Percentiles rank a stretch among this genome's conserved stretches.
These are phyloP conservation scores for Fratercula arctica DNA, from an alignment of 2,797 vertebrate species.

Conservation along the genomic window DNA sequence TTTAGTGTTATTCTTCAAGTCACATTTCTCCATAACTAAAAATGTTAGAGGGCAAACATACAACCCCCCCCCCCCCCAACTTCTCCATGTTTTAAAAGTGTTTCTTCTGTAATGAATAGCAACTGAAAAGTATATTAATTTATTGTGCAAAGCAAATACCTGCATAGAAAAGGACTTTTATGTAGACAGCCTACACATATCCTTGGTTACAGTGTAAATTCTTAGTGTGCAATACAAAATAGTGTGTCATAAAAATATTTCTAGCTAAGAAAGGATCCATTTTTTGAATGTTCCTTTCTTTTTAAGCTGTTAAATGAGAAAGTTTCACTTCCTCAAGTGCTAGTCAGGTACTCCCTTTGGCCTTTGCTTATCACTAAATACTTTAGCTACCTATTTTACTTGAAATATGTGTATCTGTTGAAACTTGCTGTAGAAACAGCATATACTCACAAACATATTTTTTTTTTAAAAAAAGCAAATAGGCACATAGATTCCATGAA, in stretches of 20 bases:
- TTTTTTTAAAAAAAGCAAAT: background rate
- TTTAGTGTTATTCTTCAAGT: background rate
- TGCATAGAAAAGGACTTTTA: background rate
- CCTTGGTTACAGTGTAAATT: background rate
- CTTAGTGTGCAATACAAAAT: background rate
- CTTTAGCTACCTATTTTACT: background rate
- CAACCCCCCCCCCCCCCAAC: accelerated
- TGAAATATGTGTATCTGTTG: background rate
- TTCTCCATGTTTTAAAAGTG: background rate
- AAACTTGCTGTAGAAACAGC: background rate
- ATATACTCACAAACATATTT: too few species aligned
- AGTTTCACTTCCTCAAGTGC: background rate
- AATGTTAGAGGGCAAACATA: background rate
- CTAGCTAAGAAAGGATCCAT: background rate
- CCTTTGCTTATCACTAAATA: background rate
- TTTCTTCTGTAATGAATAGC: background rate
- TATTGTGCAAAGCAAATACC: background rate
- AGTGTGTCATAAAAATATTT: background rate
- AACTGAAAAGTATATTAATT: background rate
- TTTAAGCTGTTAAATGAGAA: background rate
- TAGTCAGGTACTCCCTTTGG: background rate
- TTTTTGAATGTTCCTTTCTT: background rate
- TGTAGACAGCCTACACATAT: background rate
- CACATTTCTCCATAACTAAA: background rate
- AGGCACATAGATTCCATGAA: background rate